Conservation (phyloP, 2,888 invertebrate species). For the Rutpela maculata region DNA sequence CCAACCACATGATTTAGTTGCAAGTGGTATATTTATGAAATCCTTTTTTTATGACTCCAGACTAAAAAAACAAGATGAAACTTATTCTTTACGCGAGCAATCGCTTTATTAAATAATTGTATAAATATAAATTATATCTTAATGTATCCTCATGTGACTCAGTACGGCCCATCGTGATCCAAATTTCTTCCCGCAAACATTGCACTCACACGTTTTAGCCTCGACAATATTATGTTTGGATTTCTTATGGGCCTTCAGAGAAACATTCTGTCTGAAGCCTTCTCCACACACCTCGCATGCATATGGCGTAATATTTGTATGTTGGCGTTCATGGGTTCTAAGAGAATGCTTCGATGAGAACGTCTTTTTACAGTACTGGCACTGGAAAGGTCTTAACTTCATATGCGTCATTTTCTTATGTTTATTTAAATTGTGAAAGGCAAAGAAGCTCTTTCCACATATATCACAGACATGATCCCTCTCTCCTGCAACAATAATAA, state of each 20-base stretch:
- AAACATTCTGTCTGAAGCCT: constrained; percentile 67
- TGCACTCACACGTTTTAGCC: constrained; percentile 59
- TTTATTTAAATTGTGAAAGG: constrained; percentile 59
- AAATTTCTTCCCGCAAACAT: constrained; percentile 62
- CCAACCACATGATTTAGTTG: too few relatives aligned
- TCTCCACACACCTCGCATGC: constrained; percentile 63
- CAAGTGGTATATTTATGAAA: too few relatives aligned
- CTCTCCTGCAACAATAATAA: constrained; percentile 53
- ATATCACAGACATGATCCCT: constrained; percentile 62
- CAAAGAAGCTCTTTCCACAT: constrained; percentile 60
- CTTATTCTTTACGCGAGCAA: neutral
- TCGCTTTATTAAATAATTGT: neutral
- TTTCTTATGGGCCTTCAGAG: constrained; percentile 63
- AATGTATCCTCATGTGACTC: constrained; percentile 59
- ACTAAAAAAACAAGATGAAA: too few relatives aligned
- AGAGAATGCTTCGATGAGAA: constrained; percentile 64
- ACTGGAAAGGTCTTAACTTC: constrained; percentile 63
- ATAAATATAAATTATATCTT: constrained; percentile 16
- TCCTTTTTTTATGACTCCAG: too few relatives aligned
- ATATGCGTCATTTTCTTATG: constrained; percentile 65
- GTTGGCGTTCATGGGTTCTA: constrained; percentile 65
- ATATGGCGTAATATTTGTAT: constrained; percentile 65
- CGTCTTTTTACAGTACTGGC: constrained; percentile 63
- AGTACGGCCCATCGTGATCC: constrained; percentile 54
- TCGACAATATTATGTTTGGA: constrained; percentile 65